Percentiles rank a stretch among this genome's conserved stretches.
phyloP scores from a whole-genome alignment of 2,113 vertebrate genomes.

The Pangasianodon hypophthalmus region DNA sequence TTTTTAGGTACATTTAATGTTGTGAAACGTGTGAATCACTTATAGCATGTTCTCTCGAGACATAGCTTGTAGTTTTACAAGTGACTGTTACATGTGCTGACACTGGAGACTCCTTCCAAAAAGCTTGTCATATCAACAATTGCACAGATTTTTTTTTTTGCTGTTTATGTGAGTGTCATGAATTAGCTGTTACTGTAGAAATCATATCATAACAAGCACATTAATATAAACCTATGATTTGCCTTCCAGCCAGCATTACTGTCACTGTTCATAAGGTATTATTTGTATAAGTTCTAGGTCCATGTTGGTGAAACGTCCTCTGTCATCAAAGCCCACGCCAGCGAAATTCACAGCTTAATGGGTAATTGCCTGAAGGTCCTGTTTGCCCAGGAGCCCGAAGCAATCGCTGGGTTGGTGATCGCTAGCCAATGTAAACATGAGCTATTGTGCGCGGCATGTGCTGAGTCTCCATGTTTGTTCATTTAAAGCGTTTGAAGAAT shows the following conservation, averaged over 20 bases:
- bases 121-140: background rate
- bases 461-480: background rate
- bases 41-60: background rate
- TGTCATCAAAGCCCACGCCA: background rate
- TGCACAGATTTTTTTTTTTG: background rate
- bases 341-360: background rate
- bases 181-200: background rate
- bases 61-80: background rate
- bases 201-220: background rate
- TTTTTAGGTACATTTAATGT: background rate
- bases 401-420: background rate
- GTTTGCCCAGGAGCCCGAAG: background rate
- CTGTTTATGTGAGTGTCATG: no score
- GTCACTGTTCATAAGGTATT: background rate
- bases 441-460: background rate
- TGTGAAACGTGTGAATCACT: background rate
- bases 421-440: background rate
- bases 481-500: constrained; percentile 2
- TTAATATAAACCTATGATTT: background rate
- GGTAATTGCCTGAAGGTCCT: background rate
- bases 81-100: background rate
- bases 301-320: background rate
- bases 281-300: background rate
- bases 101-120: background rate
- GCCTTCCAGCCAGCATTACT: background rate